Conservation (phyloP, 2,113 vertebrate genomes). For the Misgurnus anguillicaudatus region DNA sequence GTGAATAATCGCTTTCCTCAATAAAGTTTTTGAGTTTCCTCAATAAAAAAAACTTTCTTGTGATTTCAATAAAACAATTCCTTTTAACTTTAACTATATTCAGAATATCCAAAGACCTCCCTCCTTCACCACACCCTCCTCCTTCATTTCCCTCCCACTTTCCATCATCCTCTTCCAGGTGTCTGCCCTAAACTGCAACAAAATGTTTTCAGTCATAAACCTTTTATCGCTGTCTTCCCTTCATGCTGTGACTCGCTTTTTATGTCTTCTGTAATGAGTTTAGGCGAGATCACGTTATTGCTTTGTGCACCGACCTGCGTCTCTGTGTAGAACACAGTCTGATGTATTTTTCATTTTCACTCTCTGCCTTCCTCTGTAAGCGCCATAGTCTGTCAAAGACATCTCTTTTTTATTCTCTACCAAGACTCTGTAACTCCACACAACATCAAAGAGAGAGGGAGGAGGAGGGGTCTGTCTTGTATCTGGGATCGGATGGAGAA, state of each 20-base stretch:
- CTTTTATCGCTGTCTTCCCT: neutral
- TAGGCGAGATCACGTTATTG: neutral
- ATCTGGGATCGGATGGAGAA: constrained; percentile 60
- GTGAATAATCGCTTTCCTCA: no score
- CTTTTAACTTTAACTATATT: no score
- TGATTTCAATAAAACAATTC: no score
- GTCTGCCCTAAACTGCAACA: neutral
- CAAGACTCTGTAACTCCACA: constrained; percentile 65
- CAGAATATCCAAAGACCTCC: neutral
- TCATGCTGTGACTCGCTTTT: neutral
- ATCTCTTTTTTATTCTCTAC: constrained; percentile 51
- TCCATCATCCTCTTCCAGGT: neutral
- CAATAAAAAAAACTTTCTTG: no score
- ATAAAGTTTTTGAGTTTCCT: no score
- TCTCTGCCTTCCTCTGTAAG: neutral
- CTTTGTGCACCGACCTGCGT: neutral
- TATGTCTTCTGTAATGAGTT: neutral
- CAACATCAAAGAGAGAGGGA: constrained; percentile 70
- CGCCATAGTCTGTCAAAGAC: constrained; percentile 30
- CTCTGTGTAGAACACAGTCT: neutral
- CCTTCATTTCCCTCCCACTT: neutral
- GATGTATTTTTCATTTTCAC: neutral
- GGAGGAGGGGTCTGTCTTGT: constrained; percentile 56
- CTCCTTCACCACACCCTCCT: neutral
- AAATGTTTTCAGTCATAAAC: neutral